A percentile compares a stretch with the other conserved stretches of the same genome.
Evolutionary conservation across 2,113 vertebrate genomes (phyloP).

Genomic region (Rutilus rutilus): DNA sequence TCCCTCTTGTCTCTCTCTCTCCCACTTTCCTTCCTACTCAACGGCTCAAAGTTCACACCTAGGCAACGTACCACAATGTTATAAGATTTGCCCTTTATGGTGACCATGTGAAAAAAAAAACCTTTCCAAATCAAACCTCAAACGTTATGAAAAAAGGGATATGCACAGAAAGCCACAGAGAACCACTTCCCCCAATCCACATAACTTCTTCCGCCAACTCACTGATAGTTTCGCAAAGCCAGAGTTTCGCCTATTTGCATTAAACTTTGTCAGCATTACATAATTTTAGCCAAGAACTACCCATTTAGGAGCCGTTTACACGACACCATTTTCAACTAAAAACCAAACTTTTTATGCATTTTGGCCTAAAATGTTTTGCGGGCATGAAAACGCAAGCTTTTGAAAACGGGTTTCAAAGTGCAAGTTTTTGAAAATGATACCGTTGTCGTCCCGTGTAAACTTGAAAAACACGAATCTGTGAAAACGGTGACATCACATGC

Average conservation of each 20-base stretch:
- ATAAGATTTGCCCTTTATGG: constrained; percentile 56
- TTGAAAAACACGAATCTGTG: too few species aligned
- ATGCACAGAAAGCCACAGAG: background rate
- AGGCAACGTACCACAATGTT: constrained; percentile 64
- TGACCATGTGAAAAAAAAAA: constrained; percentile 29
- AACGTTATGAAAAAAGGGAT: background rate
- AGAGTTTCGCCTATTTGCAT: background rate
- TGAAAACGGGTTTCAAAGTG: too few species aligned
- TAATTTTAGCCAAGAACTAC: background rate
- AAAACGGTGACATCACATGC: too few species aligned
- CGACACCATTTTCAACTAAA: too few species aligned
- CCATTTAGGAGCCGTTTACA: too few species aligned
- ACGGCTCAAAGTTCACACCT: constrained; percentile 47
- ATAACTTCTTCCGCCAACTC: background rate
- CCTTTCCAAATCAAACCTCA: background rate
- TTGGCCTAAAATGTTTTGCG: too few species aligned
- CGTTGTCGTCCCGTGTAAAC: too few species aligned
- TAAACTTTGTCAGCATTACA: background rate
- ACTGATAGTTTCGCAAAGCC: background rate
- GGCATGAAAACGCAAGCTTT: too few species aligned
- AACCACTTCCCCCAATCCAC: constrained; percentile 14
- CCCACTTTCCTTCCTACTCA: constrained; percentile 65
- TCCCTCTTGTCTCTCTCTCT: constrained; percentile 62
- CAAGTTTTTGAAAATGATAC: too few species aligned
- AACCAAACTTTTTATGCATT: too few species aligned